Percentiles rank a stretch among this genome's conserved stretches.
These are phyloP conservation scores for Promerops cafer DNA, from an alignment of 2,113 vertebrate species.

Conservation along the genomic window DNA sequence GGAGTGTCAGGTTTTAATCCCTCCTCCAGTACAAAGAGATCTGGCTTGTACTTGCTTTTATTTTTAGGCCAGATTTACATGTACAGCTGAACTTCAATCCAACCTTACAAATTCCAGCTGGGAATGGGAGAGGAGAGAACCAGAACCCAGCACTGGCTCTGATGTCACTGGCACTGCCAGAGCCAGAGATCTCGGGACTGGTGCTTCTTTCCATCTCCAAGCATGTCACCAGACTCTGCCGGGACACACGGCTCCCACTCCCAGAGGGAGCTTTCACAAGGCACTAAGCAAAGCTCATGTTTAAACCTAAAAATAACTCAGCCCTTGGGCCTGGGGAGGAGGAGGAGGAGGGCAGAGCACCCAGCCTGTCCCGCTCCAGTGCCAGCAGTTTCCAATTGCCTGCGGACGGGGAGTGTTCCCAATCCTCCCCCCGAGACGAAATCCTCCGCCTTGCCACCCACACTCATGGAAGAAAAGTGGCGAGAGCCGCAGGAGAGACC, in stretches of 20 bases:
- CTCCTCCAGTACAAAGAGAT: not conserved
- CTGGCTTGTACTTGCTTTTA: not conserved
- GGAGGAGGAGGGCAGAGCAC: not conserved
- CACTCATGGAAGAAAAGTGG: not conserved
- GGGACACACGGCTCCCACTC: not conserved
- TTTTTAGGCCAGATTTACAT: conserved; percentile 33
- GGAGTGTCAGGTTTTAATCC: not conserved
- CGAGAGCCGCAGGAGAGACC: not conserved
- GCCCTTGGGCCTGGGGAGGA: not conserved
- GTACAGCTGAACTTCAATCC: not conserved
- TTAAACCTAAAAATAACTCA: conserved; percentile 14
- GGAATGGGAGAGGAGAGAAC: not conserved
- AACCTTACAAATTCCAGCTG: not conserved
- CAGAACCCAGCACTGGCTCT: not conserved
- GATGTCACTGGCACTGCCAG: not conserved
- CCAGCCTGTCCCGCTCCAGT: not conserved
- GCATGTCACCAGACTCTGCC: accelerated
- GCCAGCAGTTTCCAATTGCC: not conserved
- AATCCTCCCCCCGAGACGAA: not conserved
- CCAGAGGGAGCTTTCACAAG: not conserved
- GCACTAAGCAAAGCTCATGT: not conserved
- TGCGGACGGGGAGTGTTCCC: not conserved
- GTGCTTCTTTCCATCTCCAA: not conserved
- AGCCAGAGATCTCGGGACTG: accelerated
- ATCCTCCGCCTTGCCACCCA: not conserved